Percentiles rank a stretch among this genome's conserved stretches.
These are phyloP conservation scores for Chrysocyon brachyurus DNA, from an alignment of 2,797 vertebrate genomes.

Conservation along the genomic window DNA sequence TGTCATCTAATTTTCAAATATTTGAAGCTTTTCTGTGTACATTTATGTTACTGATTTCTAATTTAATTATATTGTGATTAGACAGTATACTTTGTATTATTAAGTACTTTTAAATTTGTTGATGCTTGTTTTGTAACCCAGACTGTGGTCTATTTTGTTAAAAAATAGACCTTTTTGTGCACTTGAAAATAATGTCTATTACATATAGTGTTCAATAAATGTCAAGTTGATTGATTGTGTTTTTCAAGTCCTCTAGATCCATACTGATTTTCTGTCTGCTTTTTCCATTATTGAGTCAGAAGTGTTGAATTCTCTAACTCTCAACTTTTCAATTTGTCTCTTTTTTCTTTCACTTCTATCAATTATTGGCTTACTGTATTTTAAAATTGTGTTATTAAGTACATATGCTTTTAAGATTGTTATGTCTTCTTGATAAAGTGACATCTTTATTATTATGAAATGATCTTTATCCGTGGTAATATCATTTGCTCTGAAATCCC, in stretches of 20 bases:
- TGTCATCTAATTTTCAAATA: background rate
- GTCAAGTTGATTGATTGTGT: background rate
- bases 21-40: background rate
- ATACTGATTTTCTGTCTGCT: background rate
- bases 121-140: background rate
- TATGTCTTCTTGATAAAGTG: background rate
- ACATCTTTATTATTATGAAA: background rate
- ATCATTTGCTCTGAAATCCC: conserved; percentile 11
- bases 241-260: background rate
- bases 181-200: conserved; percentile 22
- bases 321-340: background rate
- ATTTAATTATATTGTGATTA: background rate
- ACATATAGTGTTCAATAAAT: background rate
- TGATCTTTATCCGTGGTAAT: background rate
- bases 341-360: conserved; percentile 17
- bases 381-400: background rate
- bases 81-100: background rate
- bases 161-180: background rate
- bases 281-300: background rate
- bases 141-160: background rate
- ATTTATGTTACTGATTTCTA: background rate
- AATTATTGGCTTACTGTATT: background rate
- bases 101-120: background rate
- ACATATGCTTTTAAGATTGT: background rate
- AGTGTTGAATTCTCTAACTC: background rate